phyloP scores from a whole-genome alignment of 2,113 vertebrate species.

The Oreochromis niloticus region DNA sequence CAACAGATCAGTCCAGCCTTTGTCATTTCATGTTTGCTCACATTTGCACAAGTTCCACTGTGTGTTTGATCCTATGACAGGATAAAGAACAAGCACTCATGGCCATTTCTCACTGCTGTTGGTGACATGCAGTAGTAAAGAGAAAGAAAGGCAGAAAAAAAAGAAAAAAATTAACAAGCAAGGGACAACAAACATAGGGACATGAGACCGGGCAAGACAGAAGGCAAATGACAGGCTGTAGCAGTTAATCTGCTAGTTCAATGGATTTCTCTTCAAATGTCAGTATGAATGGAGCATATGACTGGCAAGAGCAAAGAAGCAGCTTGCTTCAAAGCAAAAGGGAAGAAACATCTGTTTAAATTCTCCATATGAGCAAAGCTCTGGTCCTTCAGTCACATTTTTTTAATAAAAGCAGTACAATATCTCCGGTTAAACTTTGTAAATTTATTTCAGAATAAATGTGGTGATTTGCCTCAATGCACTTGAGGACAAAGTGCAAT shows the following conservation, averaged over 20 bases:
- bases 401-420: not conserved
- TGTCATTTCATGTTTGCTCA: constrained; percentile 45
- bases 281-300: not conserved
- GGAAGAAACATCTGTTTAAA: not conserved
- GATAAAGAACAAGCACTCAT: constrained; percentile 37
- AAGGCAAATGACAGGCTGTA: not conserved
- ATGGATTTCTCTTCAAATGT: constrained; percentile 12
- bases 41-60: constrained; percentile 14
- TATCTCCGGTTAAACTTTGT: not conserved
- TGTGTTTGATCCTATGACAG: constrained; percentile 51
- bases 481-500: not conserved
- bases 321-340: not conserved
- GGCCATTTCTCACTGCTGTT: constrained; percentile 13
- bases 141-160: not conserved
- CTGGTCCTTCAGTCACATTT: not conserved
- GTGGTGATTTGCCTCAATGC: not conserved
- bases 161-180: not conserved
- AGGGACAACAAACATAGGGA: not conserved
- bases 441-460: not conserved
- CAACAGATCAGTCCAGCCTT: constrained; percentile 27
- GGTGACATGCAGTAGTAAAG: not conserved
- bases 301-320: not conserved
- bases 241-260: not conserved
- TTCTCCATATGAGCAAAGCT: not conserved
- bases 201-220: not conserved